Evolutionary conservation across 2,797 vertebrate species (phyloP), one percentile per base, ranked within the genome.

Genomic region (Sandelia bainsii): DNA sequence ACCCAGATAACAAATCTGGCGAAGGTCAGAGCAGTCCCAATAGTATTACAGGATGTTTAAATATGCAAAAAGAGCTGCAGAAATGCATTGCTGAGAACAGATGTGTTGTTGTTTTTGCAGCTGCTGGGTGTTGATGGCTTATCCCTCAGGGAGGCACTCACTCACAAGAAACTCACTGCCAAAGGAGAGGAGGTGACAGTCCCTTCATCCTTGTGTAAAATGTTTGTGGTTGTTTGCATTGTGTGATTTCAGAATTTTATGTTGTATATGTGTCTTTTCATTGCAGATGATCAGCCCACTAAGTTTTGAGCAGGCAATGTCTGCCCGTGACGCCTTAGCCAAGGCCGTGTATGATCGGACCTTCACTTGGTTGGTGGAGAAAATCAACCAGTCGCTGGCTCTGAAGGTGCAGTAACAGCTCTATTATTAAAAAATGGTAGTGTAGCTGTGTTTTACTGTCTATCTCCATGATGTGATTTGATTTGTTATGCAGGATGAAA

Each of bases 121-220:
- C 96, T 99, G 84, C 90, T 99, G 42, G 94, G 94, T 8, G 96
- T 99, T 27, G 95, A 97, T 34, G 94, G 92, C 48, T 87, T 91
- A 0, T 92, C 91, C 4, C 93, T 99, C 49, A 90, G 93, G 75
- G 95, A 97, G 81, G 96, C 97, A 0, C 89, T 99, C 83, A 99
- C 92, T 39, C 98, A 99, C 91, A 98, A 96, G 94, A 99, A 98
- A 90, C 97, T 99, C 88, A 97, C 96, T 37, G 97, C 98, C 77
- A 99, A 99, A 91, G 98, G 96, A 58, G 98, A 99, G 56, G 97
- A 99, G 96, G 98, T 99, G 83, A 83, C 50, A 19, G n/a, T 17
- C 29, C 37, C 50, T 46, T 60, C 60, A 20, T 60, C 40, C 23
- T n/a, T 34, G 53, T 59, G 5, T 51, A 11, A 1, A 10, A 1